A percentile compares a stretch with the other conserved stretches of the same genome.
Conservation (phyloP, 2,797 vertebrate species). For the Crocidura indochinensis region DNA sequence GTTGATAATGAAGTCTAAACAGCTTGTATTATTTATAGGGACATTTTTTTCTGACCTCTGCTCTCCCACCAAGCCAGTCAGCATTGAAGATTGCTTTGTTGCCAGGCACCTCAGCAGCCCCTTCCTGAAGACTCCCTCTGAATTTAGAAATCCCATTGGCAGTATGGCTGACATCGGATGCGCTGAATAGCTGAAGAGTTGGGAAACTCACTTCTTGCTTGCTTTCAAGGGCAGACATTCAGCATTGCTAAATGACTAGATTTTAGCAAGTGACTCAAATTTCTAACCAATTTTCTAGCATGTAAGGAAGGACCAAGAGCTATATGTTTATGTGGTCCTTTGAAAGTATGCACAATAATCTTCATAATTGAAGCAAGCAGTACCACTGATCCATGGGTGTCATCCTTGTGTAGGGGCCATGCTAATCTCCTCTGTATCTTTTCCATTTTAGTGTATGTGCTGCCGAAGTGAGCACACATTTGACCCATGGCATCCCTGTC, state of each 20-base stretch:
- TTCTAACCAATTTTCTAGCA: no score
- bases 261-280: neutral
- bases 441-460: no score
- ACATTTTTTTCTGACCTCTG: neutral
- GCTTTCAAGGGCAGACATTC: neutral
- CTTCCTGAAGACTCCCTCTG: neutral
- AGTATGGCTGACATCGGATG: neutral
- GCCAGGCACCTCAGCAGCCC: neutral
- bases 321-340: neutral
- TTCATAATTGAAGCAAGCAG: neutral
- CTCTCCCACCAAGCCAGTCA: neutral
- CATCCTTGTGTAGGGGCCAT: no score
- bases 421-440: no score
- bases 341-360: neutral
- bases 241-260: neutral
- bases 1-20: neutral
- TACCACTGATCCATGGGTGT: neutral
- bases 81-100: neutral
- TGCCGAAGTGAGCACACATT: neutral
- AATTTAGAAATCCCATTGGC: neutral
- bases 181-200: neutral
- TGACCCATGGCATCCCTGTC: neutral
- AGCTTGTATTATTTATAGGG: neutral
- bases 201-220: conserved; percentile 29
- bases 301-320: neutral